Evolutionary conservation across 2,113 vertebrate species (phyloP).

Genomic region (Sapayoa aenigma): DNA sequence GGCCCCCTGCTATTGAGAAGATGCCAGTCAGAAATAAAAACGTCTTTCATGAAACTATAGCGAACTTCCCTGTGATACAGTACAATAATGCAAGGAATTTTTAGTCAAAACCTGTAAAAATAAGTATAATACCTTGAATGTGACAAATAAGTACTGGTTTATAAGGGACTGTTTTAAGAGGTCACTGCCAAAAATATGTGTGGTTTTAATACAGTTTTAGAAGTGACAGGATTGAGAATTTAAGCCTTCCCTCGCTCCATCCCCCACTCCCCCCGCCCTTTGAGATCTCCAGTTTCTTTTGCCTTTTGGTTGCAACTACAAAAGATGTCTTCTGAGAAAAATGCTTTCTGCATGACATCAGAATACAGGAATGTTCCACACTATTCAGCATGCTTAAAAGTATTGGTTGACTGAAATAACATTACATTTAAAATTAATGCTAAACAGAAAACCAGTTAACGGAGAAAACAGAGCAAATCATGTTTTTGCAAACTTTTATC

Average conservation of each 20-base stretch:
- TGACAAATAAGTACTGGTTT: constrained; percentile 56
- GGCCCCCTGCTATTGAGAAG: constrained; percentile 81
- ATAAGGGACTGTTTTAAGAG: constrained; percentile 36
- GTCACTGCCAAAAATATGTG: constrained; percentile 54
- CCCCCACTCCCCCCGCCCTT: background rate
- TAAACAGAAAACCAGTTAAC: constrained; percentile 45
- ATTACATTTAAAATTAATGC: constrained; percentile 67
- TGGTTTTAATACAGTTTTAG: constrained; percentile 55
- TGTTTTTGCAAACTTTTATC: constrained; percentile 26
- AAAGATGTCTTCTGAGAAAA: constrained; percentile 83
- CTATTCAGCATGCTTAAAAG: constrained; percentile 67
- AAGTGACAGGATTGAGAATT: constrained; percentile 54
- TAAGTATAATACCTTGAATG: constrained; percentile 59
- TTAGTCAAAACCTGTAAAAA: constrained; percentile 71
- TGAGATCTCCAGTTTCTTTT: constrained; percentile 78
- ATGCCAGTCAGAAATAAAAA: constrained; percentile 86
- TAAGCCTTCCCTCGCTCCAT: constrained; percentile 1
- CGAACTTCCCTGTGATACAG: constrained; percentile 76
- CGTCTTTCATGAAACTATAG: constrained; percentile 82
- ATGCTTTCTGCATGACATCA: constrained; percentile 78
- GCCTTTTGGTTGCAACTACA: constrained; percentile 80
- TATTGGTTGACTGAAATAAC: constrained; percentile 75
- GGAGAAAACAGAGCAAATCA: constrained; percentile 16
- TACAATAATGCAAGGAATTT: constrained; percentile 72
- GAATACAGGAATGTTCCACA: constrained; percentile 75